Evolutionary conservation across 2,113 vertebrate species (phyloP).

Genomic region (Zeus faber): DNA sequence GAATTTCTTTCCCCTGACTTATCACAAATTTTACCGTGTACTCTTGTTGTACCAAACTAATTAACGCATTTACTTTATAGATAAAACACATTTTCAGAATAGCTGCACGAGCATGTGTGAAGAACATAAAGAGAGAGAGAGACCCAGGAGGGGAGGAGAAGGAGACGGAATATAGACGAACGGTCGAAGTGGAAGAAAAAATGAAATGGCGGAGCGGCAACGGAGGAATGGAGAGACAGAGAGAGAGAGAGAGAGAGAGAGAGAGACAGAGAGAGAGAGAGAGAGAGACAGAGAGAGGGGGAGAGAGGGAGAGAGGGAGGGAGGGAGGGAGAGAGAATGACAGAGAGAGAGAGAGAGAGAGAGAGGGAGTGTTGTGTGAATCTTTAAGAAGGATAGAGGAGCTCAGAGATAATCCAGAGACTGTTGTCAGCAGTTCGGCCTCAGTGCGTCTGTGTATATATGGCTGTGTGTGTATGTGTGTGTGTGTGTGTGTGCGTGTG

Average conservation of each 20-base stretch:
- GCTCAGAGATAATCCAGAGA: conserved; percentile 49
- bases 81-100: too few species aligned
- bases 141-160: neutral
- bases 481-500: conserved; percentile 4
- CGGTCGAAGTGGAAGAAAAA: too few species aligned
- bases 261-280: conserved; percentile 8
- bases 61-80: too few species aligned
- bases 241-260: conserved; percentile 7
- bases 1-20: neutral
- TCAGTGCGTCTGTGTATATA: conserved; percentile 18
- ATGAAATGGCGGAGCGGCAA: neutral
- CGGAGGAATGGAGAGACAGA: neutral
- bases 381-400: conserved; percentile 44
- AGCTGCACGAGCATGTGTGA: too few species aligned
- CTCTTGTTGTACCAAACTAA: too few species aligned
- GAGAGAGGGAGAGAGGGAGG: conserved; percentile 18
- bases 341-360: neutral
- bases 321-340: conserved; percentile 14
- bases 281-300: neutral
- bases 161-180: too few species aligned
- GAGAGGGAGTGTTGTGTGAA: conserved; percentile 37
- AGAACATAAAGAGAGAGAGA: neutral
- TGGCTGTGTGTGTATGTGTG: conserved; percentile 10
- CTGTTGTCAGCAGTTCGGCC: conserved; percentile 54
- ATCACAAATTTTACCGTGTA: too few species aligned